phyloP scores from a whole-genome alignment of 2,797 vertebrate genomes.

The Serranus cabrilla region DNA sequence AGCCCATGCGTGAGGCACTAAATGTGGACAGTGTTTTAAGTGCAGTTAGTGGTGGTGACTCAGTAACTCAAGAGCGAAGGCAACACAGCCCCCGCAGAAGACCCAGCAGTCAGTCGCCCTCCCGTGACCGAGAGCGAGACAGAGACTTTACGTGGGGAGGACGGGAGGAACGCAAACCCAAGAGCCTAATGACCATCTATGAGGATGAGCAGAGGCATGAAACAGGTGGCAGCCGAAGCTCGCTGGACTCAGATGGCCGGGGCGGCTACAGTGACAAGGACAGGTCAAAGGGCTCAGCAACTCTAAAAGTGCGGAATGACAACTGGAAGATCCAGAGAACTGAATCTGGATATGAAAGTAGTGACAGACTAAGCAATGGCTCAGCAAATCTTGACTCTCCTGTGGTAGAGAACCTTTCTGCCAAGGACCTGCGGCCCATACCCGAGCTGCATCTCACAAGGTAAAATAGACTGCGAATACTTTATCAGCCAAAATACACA shows the following conservation, averaged over 20 bases:
- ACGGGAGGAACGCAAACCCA: slow-evolving; percentile 88
- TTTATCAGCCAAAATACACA: background rate
- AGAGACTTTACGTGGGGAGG: slow-evolving; percentile 72
- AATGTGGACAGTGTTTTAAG: slow-evolving; percentile 96
- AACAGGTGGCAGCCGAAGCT: slow-evolving; percentile 88
- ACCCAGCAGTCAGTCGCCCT: slow-evolving; percentile 70
- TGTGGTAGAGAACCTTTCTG: slow-evolving; percentile 83
- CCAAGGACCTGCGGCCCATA: slow-evolving; percentile 77
- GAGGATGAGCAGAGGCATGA: slow-evolving; percentile 94
- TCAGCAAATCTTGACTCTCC: slow-evolving; percentile 92
- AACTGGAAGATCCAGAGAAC: slow-evolving; percentile 94
- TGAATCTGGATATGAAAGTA: slow-evolving; percentile 96
- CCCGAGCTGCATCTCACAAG: slow-evolving; percentile 86
- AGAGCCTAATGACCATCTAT: slow-evolving; percentile 95
- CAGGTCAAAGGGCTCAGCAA: slow-evolving; percentile 79
- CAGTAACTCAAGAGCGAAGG: slow-evolving; percentile 70
- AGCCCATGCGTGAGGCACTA: slow-evolving; percentile 92
- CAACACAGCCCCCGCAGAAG: slow-evolving; percentile 87
- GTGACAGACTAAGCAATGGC: slow-evolving; percentile 93
- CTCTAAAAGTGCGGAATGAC: slow-evolving; percentile 84
- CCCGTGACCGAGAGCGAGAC: slow-evolving; percentile 62
- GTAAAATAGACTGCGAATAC: slow-evolving; percentile 74
- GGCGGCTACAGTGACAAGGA: slow-evolving; percentile 85
- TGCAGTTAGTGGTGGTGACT: slow-evolving; percentile 41
- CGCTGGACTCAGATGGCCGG: slow-evolving; percentile 88